Evolutionary conservation across 2,113 vertebrate species (phyloP).

Genomic region (Motacilla alba): DNA sequence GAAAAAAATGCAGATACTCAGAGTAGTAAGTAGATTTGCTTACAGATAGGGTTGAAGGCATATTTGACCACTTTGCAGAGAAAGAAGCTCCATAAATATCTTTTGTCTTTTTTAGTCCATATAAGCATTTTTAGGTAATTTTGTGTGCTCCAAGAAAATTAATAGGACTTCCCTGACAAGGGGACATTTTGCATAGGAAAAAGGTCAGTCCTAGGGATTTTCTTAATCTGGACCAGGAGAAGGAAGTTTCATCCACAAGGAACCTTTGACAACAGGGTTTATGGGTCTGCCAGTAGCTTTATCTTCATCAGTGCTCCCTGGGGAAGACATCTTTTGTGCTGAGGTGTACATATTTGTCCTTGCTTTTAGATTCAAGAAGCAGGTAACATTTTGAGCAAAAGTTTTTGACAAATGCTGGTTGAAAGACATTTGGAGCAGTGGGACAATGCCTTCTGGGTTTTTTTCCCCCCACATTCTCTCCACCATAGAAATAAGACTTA

Average conservation of each 20-base stretch:
- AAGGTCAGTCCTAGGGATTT: background rate
- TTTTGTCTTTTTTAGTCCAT: background rate
- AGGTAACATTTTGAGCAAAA: background rate
- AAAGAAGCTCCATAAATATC: background rate
- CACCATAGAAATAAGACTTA: background rate
- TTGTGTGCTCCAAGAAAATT: background rate
- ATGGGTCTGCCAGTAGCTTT: background rate
- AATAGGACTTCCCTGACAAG: background rate
- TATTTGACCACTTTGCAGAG: background rate
- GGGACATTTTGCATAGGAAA: background rate
- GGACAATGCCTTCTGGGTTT: fast-evolving
- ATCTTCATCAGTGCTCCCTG: background rate
- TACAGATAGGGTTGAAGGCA: background rate
- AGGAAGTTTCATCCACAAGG: background rate
- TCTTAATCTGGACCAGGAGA: background rate
- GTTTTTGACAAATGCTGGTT: background rate
- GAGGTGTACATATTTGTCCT: background rate
- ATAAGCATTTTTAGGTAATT: background rate
- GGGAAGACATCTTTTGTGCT: background rate
- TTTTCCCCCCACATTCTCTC: background rate
- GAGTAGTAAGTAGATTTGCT: background rate
- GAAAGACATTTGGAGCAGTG: background rate
- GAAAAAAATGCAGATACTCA: background rate
- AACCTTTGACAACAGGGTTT: background rate
- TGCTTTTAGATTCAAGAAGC: background rate